Conservation (phyloP, 1,140 invertebrate species). For the Heterodera carotae region DNA sequence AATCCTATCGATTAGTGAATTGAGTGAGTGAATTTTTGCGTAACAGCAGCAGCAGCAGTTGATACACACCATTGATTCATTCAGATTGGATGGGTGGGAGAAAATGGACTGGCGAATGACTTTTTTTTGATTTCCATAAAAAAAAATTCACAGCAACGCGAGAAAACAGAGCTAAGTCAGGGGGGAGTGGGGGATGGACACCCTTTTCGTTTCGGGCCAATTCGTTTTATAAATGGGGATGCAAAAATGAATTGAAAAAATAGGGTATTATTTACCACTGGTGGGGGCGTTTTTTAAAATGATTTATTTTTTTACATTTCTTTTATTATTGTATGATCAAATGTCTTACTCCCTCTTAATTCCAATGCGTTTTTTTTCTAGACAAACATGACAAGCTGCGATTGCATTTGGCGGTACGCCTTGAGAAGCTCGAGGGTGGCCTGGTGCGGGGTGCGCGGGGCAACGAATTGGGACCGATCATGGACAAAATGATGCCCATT, state of each 20-base stretch:
- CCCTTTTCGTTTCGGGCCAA: no score
- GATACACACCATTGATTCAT: no score
- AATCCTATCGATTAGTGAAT: not conserved
- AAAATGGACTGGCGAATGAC: no score
- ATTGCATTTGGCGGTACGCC: slow-evolving; percentile 18
- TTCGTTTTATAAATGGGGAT: no score
- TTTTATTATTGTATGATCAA: not conserved
- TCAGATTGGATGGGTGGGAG: no score
- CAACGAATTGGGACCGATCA: slow-evolving; percentile 16
- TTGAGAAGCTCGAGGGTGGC: slow-evolving; percentile 25
- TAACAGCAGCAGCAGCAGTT: no score
- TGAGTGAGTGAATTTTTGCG: not conserved
- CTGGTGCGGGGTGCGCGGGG: slow-evolving; percentile 10
- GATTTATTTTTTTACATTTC: not conserved
- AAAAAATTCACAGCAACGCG: no score
- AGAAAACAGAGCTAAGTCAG: no score
- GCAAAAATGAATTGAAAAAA: not conserved
- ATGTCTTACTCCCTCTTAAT: not conserved
- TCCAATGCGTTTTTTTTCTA: slow-evolving; percentile 2
- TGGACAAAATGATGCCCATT: slow-evolving; percentile 24
- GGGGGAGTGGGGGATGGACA: no score
- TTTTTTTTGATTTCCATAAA: no score
- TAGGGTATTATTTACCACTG: not conserved
- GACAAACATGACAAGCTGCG: slow-evolving; percentile 17
- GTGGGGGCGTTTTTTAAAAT: no score